phyloP scores from a whole-genome alignment of 2,888 invertebrate species.

The Acanthosepion pharaonis region DNA sequence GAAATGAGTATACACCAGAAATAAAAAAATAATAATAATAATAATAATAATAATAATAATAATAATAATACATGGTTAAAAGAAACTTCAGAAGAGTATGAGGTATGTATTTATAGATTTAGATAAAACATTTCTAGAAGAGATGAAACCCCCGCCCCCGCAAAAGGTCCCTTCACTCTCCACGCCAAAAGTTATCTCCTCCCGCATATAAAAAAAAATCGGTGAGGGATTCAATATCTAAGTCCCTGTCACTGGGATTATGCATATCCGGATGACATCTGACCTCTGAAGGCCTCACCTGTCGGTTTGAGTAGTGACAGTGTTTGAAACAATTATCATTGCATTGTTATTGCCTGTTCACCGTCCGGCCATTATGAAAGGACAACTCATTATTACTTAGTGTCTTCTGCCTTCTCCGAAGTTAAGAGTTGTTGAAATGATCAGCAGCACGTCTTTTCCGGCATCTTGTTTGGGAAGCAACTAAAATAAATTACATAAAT shows the following conservation, averaged over 20 bases:
- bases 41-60: background rate
- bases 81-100: background rate
- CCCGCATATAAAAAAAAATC: background rate
- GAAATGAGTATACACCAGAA: too few species aligned
- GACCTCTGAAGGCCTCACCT: background rate
- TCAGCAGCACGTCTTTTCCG: background rate
- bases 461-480: background rate
- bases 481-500: conserved; percentile 10
- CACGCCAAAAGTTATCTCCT: too few species aligned
- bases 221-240: conserved; percentile 33
- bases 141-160: too few species aligned
- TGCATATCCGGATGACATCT: background rate
- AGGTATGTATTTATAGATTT: too few species aligned
- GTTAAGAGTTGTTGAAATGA: background rate
- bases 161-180: too few species aligned
- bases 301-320: background rate
- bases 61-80: background rate
- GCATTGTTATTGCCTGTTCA: background rate
- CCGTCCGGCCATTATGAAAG: background rate
- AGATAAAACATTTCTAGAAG: too few species aligned
- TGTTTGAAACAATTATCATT: background rate
- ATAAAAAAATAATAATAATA: background rate
- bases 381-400: background rate
- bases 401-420: background rate
- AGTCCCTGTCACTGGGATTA: background rate